Base-by-base conservation (phyloP, 2,888 invertebrate genomes). In the Pandemis cinnamomeana region DNA sequence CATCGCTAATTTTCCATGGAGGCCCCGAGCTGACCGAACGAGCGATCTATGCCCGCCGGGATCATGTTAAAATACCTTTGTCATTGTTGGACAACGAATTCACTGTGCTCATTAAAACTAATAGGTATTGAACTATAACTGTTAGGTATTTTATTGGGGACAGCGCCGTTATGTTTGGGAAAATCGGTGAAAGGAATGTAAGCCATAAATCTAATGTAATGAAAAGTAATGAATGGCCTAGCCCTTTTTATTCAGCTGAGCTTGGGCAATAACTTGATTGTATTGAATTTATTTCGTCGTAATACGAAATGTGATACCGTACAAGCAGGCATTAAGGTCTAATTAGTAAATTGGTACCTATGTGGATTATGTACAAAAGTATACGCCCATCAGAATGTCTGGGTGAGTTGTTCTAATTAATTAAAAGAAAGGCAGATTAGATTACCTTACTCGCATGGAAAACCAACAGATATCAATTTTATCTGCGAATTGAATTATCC, bases 1-100 rank as follows among this genome's bases (percentile, higher is more conserved):
- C 90, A 86, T 91, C 89, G 93, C 90, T 91, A 87, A 91, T 88
- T 91, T 87, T 89, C 89, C 91, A 93, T 93, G 89, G 89, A 82
- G 80, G 82, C 81, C 81, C 82, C 78, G 86, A 85, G 84, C 84
- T 88, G 87, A 86, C 86, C 87, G 85, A 86, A 88, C 88, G 81
- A 86, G 84, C 85, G 80, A 82, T 86, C 87, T 83, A 83, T 86
- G 85, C 79, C 84, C 85, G 78, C 36, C 53, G 67, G 75, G 71
- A 76, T 67, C 71, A 71, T 77, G 76, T 77, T 77, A 74, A 77
- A 77, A 77, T 84, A 84, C 81, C 83, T 80, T 77, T 83, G 85
- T 86, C 83, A 85, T 85, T 81, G 75, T 72, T 76, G 67, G 67
- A 67, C 68, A 78, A 79, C 81, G 82, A 83, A 83, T 81, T 79